These are phyloP conservation scores for Macrotis lagotis DNA, from an alignment of 2,113 vertebrate species.

Conservation along the genomic window DNA sequence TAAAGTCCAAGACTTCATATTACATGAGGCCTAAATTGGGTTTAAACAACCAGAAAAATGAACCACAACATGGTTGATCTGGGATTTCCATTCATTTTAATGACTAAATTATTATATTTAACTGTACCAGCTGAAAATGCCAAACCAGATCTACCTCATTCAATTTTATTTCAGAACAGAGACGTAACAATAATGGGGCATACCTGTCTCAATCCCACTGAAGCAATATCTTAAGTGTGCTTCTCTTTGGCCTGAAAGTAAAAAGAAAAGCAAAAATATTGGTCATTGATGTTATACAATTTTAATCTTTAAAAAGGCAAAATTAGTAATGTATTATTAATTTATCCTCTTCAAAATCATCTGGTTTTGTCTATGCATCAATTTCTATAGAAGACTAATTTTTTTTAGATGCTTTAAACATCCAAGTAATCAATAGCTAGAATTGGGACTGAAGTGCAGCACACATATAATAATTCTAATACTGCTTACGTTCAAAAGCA, in stretches of 20 bases:
- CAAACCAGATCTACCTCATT: not conserved
- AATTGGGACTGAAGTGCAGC: not conserved
- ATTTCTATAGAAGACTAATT: constrained; percentile 25
- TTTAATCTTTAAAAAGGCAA: no score
- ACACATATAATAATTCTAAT: not conserved
- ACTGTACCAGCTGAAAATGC: constrained; percentile 26
- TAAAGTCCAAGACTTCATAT: constrained; percentile 17
- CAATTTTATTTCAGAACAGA: not conserved
- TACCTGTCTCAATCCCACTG: not conserved
- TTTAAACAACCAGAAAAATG: constrained; percentile 33
- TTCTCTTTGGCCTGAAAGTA: constrained; percentile 24
- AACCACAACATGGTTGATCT: not conserved
- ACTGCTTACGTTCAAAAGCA: not conserved
- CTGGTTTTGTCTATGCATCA: not conserved
- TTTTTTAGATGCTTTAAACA: constrained; percentile 6
- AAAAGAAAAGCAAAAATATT: constrained; percentile 8
- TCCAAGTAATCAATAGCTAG: not conserved
- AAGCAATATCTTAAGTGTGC: not conserved
- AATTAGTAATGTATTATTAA: constrained; percentile 12
- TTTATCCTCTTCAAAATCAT: not conserved
- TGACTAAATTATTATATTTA: constrained; percentile 14
- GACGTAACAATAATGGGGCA: constrained; percentile 5
- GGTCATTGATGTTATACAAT: no score
- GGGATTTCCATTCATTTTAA: constrained; percentile 27
- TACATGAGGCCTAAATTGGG: constrained; percentile 31